Conservation (phyloP, 2,888 invertebrate species). For the Caenorhabditis angaria region DNA sequence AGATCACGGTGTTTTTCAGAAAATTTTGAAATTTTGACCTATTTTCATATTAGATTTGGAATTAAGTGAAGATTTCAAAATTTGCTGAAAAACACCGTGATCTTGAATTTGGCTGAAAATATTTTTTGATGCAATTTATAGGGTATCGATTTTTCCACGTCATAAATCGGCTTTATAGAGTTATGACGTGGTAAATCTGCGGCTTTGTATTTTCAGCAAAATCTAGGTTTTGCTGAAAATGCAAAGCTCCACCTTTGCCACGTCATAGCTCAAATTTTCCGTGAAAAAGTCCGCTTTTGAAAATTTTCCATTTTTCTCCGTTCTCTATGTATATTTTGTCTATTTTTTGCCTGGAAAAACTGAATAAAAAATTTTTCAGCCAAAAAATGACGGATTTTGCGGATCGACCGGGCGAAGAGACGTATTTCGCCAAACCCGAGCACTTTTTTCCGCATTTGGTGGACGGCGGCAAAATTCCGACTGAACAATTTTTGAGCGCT, state of each 20-base stretch:
- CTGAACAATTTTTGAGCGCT: slow-evolving; percentile 68
- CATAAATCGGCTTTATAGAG: too few relatives aligned
- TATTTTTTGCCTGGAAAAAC: neutral
- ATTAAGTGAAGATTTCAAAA: neutral
- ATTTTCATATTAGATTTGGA: neutral
- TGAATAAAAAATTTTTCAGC: slow-evolving; percentile 6
- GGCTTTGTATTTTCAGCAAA: too few relatives aligned
- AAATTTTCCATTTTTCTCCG: neutral
- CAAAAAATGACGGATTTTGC: slow-evolving; percentile 18
- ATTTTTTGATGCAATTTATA: neutral
- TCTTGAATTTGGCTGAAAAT: neutral
- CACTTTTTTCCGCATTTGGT: slow-evolving; percentile 68
- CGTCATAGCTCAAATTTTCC: neutral
- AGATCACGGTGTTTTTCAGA: neutral
- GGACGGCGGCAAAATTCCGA: slow-evolving; percentile 64
- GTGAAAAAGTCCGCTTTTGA: neutral
- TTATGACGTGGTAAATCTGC: too few relatives aligned
- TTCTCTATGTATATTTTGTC: neutral
- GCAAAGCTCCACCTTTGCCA: too few relatives aligned
- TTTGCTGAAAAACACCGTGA: neutral
- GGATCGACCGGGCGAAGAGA: slow-evolving; percentile 48
- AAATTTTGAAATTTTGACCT: neutral
- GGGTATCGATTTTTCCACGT: too few relatives aligned
- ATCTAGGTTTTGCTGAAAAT: too few relatives aligned
- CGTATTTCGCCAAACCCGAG: slow-evolving; percentile 61